Percentiles rank a stretch among this genome's conserved stretches.
These are phyloP conservation scores for Lepidocyrtoides sp. DNA, from an alignment of 2,888 invertebrate species.

Conservation along the genomic window DNA sequence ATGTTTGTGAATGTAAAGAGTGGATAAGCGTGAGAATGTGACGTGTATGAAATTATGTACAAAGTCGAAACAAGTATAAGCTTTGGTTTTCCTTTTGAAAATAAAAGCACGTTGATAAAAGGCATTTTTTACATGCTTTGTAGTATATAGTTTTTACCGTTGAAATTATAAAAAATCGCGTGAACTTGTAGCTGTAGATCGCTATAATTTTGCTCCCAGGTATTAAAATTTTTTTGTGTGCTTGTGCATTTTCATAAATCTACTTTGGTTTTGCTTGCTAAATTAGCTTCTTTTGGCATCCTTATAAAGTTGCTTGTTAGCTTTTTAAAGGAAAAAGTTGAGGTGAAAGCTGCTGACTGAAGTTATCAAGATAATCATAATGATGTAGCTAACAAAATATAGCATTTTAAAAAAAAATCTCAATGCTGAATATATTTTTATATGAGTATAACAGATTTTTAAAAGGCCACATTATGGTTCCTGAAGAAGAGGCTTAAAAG, in stretches of 20 bases:
- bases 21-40: not conserved
- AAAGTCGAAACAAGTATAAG: too few relatives aligned
- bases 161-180: conserved; percentile 9
- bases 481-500: not conserved
- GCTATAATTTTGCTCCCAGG: too few relatives aligned
- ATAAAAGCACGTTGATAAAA: too few relatives aligned
- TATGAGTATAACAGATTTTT: not conserved
- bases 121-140: too few relatives aligned
- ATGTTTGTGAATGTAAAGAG: not conserved
- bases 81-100: too few relatives aligned
- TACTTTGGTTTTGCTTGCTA: not conserved
- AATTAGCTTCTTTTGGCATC: not conserved
- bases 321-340: conserved; percentile 1
- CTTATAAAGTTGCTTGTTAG: not conserved
- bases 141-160: too few relatives aligned
- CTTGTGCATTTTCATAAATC: not conserved
- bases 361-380: not conserved
- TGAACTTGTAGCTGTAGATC: not conserved
- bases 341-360: not conserved
- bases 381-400: not conserved
- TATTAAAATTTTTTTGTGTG: not conserved
- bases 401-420: not conserved
- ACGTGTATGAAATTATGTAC: not conserved
- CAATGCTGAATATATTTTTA: too few relatives aligned
- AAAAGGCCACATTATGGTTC: not conserved